A percentile compares a stretch with the other conserved stretches of the same genome.
Conservation (phyloP, 1,140 invertebrate genomes). For the Eulimnadia texana region DNA sequence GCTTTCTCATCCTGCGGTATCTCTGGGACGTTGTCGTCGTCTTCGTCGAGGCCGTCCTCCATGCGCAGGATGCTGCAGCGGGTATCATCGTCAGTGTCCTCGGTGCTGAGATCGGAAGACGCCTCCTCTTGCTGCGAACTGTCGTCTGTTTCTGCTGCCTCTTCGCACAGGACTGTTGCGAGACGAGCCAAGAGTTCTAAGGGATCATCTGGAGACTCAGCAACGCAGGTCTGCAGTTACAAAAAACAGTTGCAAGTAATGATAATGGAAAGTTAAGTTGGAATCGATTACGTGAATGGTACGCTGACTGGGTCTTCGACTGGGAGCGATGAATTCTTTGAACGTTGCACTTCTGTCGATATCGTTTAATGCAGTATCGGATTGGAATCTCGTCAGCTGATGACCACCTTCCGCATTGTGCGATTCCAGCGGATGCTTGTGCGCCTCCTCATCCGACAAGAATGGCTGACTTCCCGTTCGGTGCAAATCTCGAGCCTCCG, state of each 20-base stretch:
- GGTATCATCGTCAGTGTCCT: background rate
- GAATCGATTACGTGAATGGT: background rate
- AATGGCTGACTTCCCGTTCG: conserved; percentile 10
- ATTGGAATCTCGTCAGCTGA: background rate
- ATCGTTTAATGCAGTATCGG: conserved; percentile 5
- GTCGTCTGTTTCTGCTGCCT: background rate
- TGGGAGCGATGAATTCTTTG: background rate
- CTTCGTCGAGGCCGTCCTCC: background rate
- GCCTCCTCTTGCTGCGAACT: background rate
- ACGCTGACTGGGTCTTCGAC: background rate
- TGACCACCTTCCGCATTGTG: background rate
- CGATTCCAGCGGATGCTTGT: too few relatives aligned
- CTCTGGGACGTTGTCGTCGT: background rate
- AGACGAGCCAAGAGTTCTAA: conserved; percentile 8
- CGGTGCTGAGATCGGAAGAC: background rate
- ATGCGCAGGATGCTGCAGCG: background rate
- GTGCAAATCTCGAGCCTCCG: background rate
- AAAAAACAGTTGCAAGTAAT: background rate
- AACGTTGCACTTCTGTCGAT: conserved; percentile 6
- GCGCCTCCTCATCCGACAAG: background rate
- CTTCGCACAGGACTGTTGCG: conserved; percentile 1
- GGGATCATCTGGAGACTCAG: conserved; percentile 4
- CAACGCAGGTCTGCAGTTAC: too few relatives aligned
- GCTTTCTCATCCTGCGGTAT: background rate
- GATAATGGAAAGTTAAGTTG: background rate